These are phyloP conservation scores for Arizona elegans DNA, from an alignment of 2,113 vertebrate species.

Conservation along the genomic window DNA sequence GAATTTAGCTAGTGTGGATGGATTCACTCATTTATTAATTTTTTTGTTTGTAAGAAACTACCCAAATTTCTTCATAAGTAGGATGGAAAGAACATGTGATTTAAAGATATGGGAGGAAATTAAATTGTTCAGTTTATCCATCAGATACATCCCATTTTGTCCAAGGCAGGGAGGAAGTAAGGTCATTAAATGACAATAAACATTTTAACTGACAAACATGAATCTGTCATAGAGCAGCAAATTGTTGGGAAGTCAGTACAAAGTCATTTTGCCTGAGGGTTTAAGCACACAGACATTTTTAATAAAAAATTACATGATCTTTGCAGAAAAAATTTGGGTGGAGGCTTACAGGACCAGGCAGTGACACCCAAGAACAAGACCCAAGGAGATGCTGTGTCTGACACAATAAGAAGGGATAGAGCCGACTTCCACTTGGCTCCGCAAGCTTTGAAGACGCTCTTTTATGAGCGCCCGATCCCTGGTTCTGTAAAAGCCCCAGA, in stretches of 20 bases:
- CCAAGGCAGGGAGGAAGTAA: background rate
- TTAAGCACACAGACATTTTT: background rate
- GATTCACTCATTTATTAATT: background rate
- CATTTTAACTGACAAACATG: background rate
- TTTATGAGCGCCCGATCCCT: too few relatives aligned
- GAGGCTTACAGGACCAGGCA: background rate
- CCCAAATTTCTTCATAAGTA: too few relatives aligned
- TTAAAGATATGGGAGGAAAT: background rate
- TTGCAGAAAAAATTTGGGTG: background rate
- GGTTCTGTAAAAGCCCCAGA: too few relatives aligned
- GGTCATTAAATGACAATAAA: background rate
- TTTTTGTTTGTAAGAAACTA: too few relatives aligned
- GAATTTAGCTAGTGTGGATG: background rate
- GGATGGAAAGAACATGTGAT: too few relatives aligned
- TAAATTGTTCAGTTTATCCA: background rate
- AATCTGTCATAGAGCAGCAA: background rate
- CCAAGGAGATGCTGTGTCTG: background rate
- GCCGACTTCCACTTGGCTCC: too few relatives aligned
- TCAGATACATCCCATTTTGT: too few relatives aligned
- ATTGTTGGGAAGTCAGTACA: background rate
- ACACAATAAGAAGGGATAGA: background rate
- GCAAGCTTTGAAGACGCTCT: too few relatives aligned
- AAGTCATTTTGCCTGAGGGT: background rate
- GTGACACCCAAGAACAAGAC: background rate
- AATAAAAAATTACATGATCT: background rate